Base-by-base conservation (phyloP, 2,797 vertebrate species). In the Microctenopoma stevenorrisi region DNA sequence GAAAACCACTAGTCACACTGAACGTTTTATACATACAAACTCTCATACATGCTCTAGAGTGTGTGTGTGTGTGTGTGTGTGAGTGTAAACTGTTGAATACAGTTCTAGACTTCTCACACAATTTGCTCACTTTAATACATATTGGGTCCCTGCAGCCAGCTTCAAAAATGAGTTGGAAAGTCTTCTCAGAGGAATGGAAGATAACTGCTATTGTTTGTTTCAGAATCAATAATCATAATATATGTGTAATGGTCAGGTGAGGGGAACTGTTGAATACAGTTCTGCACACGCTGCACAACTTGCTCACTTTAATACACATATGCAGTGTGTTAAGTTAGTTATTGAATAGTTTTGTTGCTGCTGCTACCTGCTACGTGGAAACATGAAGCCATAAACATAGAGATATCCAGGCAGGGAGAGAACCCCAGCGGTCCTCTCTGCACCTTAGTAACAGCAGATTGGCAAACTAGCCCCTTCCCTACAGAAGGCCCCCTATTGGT, bases 361-460 rank as follows among this genome's bases (percentile, higher is more conserved):
- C 58, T 38, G 52, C 60, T 77, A 73, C 72, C 72, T 72, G 65
- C 77, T 44, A 57, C 38, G 16, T 62, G 53, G 54, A 51, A 68
- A 58, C 47, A 58, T 25, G 14, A 58, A 51, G 38, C 33, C 57
- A 44, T 25, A 63, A 15, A 61, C 52, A 63, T 56, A 76, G 13
- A 68, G 10, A 80, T 5, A 78, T 50, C 58, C 60, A 74, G 56
- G 48, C 38, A 3, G 44, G 81, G 67, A 81, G 55, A 82, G 64
- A 87, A 72, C 66, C 72, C 72, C 83, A 76, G 72, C 64, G 64
- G 81, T 85, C 85, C 88, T 87, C 83, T 70, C 81, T 88, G 75
- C 81, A 92, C 94, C 94, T 93, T 95, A 93, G 94, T 94, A 95
- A 95, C 93, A 93, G 93, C 91, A 90, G 84, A 91, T 81, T 85